Evolutionary conservation across 2,888 invertebrate genomes (phyloP).

Genomic region (Andrena hattorfiana): DNA sequence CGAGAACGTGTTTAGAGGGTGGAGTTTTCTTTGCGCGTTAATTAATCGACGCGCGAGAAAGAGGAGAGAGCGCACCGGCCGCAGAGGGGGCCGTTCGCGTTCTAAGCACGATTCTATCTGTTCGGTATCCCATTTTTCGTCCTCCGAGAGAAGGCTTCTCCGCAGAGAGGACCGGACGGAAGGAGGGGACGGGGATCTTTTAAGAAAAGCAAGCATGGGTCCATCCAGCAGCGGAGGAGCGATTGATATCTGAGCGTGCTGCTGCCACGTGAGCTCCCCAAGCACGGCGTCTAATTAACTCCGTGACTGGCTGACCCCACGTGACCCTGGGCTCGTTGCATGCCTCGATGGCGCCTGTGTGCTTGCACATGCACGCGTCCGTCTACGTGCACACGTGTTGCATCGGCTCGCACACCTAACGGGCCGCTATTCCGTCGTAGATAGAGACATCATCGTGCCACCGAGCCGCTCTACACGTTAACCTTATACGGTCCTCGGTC

Average conservation of each 20-base stretch:
- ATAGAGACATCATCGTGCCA: constrained; percentile 83
- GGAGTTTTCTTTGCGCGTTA: constrained; percentile 22
- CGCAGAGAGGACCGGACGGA: neutral
- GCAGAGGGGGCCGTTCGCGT: constrained; percentile 10
- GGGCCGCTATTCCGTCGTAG: constrained; percentile 72
- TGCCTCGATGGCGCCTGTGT: constrained; percentile 77
- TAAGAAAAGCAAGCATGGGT: constrained; percentile 63
- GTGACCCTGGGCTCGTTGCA: constrained; percentile 76
- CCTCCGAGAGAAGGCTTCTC: neutral
- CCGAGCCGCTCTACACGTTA: constrained; percentile 64
- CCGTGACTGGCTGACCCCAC: constrained; percentile 84
- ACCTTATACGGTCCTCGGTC: constrained; percentile 65
- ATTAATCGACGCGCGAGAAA: constrained; percentile 27
- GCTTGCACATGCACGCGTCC: constrained; percentile 59
- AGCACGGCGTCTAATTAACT: constrained; percentile 84
- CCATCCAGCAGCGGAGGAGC: constrained; percentile 75
- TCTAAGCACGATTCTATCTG: constrained; percentile 58
- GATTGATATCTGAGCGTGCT: constrained; percentile 84
- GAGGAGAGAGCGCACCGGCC: neutral
- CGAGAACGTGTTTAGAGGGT: constrained; percentile 18
- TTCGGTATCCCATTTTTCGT: constrained; percentile 57
- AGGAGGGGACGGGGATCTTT: constrained; percentile 47
- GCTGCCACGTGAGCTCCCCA: constrained; percentile 80
- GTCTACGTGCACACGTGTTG: constrained; percentile 72
- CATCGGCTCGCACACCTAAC: constrained; percentile 69